Evolutionary conservation across 2,888 invertebrate genomes (phyloP).

Genomic region (Phorcus lineatus): DNA sequence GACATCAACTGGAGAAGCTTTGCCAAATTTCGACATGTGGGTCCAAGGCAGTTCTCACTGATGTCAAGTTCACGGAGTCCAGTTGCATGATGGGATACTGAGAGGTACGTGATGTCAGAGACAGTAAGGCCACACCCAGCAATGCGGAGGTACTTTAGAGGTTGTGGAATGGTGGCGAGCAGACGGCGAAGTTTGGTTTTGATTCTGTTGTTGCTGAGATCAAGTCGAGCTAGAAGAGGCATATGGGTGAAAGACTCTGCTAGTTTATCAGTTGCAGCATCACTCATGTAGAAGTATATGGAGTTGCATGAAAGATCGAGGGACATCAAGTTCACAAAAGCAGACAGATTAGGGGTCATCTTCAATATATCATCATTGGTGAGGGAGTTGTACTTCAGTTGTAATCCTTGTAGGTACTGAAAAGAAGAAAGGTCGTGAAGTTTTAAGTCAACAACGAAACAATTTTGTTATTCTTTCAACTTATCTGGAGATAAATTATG

Average conservation of each 20-base stretch:
- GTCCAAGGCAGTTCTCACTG: slow-evolving; percentile 64
- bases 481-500: background rate
- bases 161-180: slow-evolving; percentile 48
- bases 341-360: slow-evolving; percentile 59
- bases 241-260: slow-evolving; percentile 50
- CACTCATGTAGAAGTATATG: slow-evolving; percentile 57
- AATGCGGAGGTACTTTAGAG: slow-evolving; percentile 64
- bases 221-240: slow-evolving; percentile 59
- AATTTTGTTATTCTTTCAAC: background rate
- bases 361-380: slow-evolving; percentile 59
- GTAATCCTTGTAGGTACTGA: slow-evolving; percentile 64
- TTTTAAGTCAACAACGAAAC: background rate
- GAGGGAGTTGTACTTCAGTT: slow-evolving; percentile 70
- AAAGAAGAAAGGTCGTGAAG: slow-evolving; percentile 27
- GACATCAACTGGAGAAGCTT: slow-evolving; percentile 45
- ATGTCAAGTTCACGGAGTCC: slow-evolving; percentile 65
- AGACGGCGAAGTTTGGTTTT: slow-evolving; percentile 59
- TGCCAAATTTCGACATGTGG: slow-evolving; percentile 34
- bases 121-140: slow-evolving; percentile 64
- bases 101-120: slow-evolving; percentile 62
- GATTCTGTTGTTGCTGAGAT: slow-evolving; percentile 70
- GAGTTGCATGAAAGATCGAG: slow-evolving; percentile 72
- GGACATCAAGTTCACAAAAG: slow-evolving; percentile 61
- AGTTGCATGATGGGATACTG: slow-evolving; percentile 57
- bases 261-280: slow-evolving; percentile 49